Base-by-base conservation (phyloP, 2,888 invertebrate species). In the Glyphotaelius pellucidus region DNA sequence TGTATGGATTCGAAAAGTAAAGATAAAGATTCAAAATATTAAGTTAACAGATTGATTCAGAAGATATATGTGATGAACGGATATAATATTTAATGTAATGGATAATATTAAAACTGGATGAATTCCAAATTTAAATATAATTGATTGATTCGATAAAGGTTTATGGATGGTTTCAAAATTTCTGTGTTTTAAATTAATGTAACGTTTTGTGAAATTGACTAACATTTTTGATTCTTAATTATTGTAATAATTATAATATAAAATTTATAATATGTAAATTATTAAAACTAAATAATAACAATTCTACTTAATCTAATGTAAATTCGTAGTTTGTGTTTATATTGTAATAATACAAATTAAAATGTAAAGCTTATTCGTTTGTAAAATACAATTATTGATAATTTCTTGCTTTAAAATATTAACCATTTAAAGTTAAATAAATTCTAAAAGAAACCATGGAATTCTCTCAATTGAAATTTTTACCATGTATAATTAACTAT, bases 161-260 rank as follows among this genome's bases (percentile, higher is more conserved):
- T 67, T 67, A 67, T 9, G 25, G 67, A 67, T 67, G 67, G 67
- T 25, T 67, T 67, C 19, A 67, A 67, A 67, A 67, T n/a, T 67
- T 67, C 67, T n/a, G 67, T 67, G 67, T 67, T 67, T 67, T 25
- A 67, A 67, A 67, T 67, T 67, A 67, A 67, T n/a, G 67, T n/a
- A 67, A 67, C 67, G 67, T 67, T 67, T 67, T 67, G 67, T 67
- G 67, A 67, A 67, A 67, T 67, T 67, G 67, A 67, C 67, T 67
- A 67, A 67, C 67, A 67, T 67, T 67, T 67, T 67, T 67, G 67
- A 67, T 67, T 67, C 67, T 67, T 67, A 67, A 67, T n/a, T 67
- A 52, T 52, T 52, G n/a, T 67, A 14, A 14, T 15, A 14, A 14
- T 15, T 47, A 15, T 47, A 47, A 47, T 47, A 47, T 47, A 14